phyloP scores from a whole-genome alignment of 2,797 vertebrate species.

The Amphiprion clarkii region DNA sequence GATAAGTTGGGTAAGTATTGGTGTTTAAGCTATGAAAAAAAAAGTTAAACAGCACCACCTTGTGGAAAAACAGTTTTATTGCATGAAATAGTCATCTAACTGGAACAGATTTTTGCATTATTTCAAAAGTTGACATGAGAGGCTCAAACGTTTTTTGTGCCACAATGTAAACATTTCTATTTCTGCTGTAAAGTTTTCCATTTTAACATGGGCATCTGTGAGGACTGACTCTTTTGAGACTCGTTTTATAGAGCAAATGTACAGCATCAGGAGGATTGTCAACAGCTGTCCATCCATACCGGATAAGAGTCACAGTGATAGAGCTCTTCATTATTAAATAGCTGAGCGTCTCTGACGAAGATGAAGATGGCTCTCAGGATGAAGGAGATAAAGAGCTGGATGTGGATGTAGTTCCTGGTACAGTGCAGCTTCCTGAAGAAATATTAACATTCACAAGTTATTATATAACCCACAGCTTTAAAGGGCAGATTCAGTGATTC shows the following conservation, averaged over 20 bases:
- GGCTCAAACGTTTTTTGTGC: too few relatives aligned
- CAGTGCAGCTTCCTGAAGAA: constrained; percentile 91
- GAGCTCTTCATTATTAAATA: constrained; percentile 89
- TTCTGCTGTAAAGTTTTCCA: too few relatives aligned
- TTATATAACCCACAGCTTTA: not conserved
- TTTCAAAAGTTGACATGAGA: too few relatives aligned
- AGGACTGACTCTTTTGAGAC: too few relatives aligned
- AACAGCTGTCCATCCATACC: constrained; percentile 74
- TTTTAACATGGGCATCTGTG: too few relatives aligned
- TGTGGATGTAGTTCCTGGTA: constrained; percentile 96
- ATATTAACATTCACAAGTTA: not conserved
- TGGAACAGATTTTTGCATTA: not conserved
- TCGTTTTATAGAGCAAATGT: too few relatives aligned
- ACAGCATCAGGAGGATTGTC: too few relatives aligned
- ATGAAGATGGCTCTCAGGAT: constrained; percentile 92
- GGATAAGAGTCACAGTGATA: constrained; percentile 88
- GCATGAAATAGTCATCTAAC: not conserved
- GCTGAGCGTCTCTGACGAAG: constrained; percentile 91
- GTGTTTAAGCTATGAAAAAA: not conserved
- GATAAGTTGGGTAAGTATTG: not conserved
- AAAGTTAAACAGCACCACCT: not conserved
- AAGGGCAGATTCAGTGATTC: not conserved
- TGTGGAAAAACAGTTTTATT: not conserved
- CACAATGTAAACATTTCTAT: too few relatives aligned
- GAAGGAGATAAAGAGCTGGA: constrained; percentile 95